Evolutionary conservation across 2,888 invertebrate genomes (phyloP), one percentile per base, ranked within the genome.

Genomic region (Drosophila diplacantha): DNA sequence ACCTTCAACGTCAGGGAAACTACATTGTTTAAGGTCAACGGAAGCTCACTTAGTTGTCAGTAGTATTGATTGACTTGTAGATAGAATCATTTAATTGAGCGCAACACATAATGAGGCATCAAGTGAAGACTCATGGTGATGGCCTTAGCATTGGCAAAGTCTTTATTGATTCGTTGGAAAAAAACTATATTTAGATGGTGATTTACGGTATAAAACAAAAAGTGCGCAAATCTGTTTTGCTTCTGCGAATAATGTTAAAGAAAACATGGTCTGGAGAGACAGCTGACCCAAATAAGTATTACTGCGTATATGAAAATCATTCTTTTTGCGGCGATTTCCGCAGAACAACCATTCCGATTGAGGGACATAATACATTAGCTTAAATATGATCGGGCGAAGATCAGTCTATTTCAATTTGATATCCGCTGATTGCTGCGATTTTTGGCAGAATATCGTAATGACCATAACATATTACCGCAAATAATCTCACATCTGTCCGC

Each of bases 381-480:
- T 4, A 16, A 16, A 24, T 3, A n/a, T 22, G 11, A 11, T 20
- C 20, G 34, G 18, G 41, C 6, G 22, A 22, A 41, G 55, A 34
- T 55, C 38, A 18, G 32, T 49, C n/a, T 47, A 20, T 20, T 50
- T 44, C 3, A 18, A 24, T 39, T 50, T 20, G 37, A 39, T 44
- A 29, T 29, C 18, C 14, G 14, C 44, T 46, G 39, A 51, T 32
- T 52, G 12, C n/a, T 32, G 26, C 16, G n/a, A 39, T 20, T 47
- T 22, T 56, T 14, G 14, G 31, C 14, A 8, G 37, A 31, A 52
- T 26, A 41, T 41, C 41, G 11, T 58, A 50, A 38, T 50, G 58
- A 50, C 57, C 65, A 58, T 61, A 32, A 61, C 59, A 66, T 52
- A 57, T 57, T 20, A 50, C 55, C 49, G 63, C 55, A 65, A 57